phyloP scores from a whole-genome alignment of 2,113 vertebrate genomes.

The Nibea coibor region DNA sequence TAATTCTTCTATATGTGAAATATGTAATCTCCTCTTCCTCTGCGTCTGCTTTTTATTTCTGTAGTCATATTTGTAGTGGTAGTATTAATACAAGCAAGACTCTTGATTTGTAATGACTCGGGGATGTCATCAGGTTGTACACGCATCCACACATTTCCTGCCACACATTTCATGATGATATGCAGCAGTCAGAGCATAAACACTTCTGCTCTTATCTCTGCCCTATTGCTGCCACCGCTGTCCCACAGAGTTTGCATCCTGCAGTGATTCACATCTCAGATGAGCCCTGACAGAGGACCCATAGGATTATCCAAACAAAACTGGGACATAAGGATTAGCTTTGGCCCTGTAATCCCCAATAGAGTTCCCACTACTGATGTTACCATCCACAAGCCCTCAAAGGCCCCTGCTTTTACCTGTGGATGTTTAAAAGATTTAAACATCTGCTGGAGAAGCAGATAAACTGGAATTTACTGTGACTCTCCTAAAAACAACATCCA shows the following conservation, averaged over 20 bases:
- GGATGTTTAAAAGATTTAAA: not conserved
- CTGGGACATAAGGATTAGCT: constrained; percentile 68
- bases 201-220: constrained; percentile 5
- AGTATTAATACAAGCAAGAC: not conserved
- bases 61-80: not conserved
- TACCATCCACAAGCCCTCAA: not conserved
- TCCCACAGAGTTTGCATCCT: constrained; percentile 35
- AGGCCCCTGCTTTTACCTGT: not conserved
- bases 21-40: not conserved
- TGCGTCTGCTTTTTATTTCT: not conserved
- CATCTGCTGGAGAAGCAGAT: not conserved
- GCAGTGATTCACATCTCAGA: constrained; percentile 45
- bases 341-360: constrained; percentile 55
- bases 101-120: constrained; percentile 1
- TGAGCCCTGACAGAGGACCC: constrained; percentile 49
- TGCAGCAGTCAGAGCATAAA: constrained; percentile 2
- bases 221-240: constrained; percentile 9
- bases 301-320: constrained; percentile 73
- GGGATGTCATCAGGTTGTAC: not conserved
- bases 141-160: not conserved
- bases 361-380: constrained; percentile 16
- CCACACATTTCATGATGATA: not conserved
- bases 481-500: not conserved
- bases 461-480: not conserved
- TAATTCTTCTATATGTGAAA: not conserved